A percentile compares a stretch with the other conserved stretches of the same genome.
Evolutionary conservation across 2,113 vertebrate species (phyloP).

Genomic region (Orientallactaga bullata): DNA sequence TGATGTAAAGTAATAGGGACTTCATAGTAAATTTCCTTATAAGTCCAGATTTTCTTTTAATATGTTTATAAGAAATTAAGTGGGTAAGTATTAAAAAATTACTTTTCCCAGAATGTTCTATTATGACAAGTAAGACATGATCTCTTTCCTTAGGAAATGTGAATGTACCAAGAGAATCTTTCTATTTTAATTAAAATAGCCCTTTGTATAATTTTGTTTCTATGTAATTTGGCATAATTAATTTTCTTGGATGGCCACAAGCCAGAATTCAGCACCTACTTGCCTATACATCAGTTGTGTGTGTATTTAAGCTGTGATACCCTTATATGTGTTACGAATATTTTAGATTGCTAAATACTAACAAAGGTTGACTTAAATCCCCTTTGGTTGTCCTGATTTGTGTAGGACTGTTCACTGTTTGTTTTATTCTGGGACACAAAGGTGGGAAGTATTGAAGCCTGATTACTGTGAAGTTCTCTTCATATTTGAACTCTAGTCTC

Average conservation of each 20-base stretch:
- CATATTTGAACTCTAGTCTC: neutral
- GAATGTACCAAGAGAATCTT: slow-evolving; percentile 23
- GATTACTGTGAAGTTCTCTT: neutral
- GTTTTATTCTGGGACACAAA: slow-evolving; percentile 40
- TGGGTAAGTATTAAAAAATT: slow-evolving; percentile 60
- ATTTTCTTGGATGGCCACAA: slow-evolving; percentile 73
- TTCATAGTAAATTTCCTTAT: slow-evolving; percentile 51
- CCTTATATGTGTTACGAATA: slow-evolving; percentile 18
- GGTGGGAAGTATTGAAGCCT: neutral
- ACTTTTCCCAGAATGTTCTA: slow-evolving; percentile 24
- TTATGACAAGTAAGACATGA: slow-evolving; percentile 43
- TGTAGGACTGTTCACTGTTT: slow-evolving; percentile 41
- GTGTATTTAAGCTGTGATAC: neutral
- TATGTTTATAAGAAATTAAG: slow-evolving; percentile 46
- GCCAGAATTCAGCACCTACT: slow-evolving; percentile 77
- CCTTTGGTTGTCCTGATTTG: neutral
- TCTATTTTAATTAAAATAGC: slow-evolving; percentile 48
- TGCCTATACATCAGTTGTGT: slow-evolving; percentile 43
- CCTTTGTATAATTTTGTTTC: slow-evolving; percentile 12
- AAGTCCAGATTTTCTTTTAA: slow-evolving; percentile 33
- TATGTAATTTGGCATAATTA: slow-evolving; percentile 25
- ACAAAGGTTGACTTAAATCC: slow-evolving; percentile 1
- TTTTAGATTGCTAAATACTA: slow-evolving; percentile 51
- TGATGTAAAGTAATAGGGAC: slow-evolving; percentile 20
- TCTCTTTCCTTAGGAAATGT: slow-evolving; percentile 45